A percentile compares a stretch with the other conserved stretches of the same genome.
Evolutionary conservation across 2,888 invertebrate species (phyloP).

Genomic region (Pandemis corylana): DNA sequence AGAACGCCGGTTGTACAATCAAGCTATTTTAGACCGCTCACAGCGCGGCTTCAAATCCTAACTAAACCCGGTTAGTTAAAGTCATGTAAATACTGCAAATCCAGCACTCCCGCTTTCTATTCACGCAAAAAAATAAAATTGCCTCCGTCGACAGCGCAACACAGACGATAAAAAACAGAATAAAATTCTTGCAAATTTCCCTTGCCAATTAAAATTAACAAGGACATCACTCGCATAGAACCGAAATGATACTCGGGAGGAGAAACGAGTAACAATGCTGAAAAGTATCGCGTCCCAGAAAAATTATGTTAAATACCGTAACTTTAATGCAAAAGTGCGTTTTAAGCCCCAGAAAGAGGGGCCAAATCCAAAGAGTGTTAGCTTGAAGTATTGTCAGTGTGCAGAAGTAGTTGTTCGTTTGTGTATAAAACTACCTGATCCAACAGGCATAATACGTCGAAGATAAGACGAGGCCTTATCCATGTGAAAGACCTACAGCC

Average conservation of each 20-base stretch:
- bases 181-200: constrained; percentile 8
- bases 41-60: not conserved
- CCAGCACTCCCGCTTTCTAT: not conserved
- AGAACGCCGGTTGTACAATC: not conserved
- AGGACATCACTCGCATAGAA: constrained; percentile 32
- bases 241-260: constrained; percentile 29
- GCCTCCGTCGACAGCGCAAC: not conserved
- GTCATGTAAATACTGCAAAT: not conserved
- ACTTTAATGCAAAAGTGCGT: not conserved
- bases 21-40: not conserved
- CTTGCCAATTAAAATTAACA: constrained; percentile 37
- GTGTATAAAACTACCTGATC: not conserved
- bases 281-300: constrained; percentile 2
- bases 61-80: constrained; percentile 1
- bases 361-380: not conserved
- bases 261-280: constrained; percentile 19
- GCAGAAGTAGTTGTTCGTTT: not conserved
- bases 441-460: too few species aligned
- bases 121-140: not conserved
- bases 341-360: not conserved
- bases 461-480: too few species aligned
- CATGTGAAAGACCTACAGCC: too few species aligned
- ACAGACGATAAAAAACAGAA: constrained; percentile 14
- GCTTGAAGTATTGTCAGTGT: not conserved
- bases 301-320: constrained; percentile 5